Percentiles rank a stretch among this genome's conserved stretches.
Conservation (phyloP, 1,140 invertebrate species). For the Brachionus asplanchnoidis region DNA sequence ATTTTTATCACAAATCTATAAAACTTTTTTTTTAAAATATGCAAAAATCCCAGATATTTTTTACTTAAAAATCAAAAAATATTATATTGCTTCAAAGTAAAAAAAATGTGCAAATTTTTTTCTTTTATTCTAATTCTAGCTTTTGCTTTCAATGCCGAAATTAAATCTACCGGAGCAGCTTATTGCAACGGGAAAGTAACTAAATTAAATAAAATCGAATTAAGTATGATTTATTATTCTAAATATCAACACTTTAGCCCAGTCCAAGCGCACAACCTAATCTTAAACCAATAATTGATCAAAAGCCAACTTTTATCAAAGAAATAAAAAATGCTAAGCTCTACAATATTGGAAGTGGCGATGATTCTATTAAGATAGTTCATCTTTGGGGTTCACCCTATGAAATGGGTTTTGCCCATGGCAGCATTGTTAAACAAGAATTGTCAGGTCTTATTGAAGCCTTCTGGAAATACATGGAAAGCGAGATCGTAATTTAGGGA, state of each 20-base stretch:
- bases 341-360: constrained; percentile 45
- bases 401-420: constrained; percentile 49
- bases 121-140: neutral
- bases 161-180: neutral
- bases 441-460: constrained; percentile 44
- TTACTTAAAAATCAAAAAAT: neutral
- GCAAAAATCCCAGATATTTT: neutral
- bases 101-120: neutral
- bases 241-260: constrained; percentile 43
- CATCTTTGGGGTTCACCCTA: constrained; percentile 49
- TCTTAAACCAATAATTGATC: constrained; percentile 45
- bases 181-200: constrained; percentile 39
- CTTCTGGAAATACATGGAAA: constrained; percentile 48
- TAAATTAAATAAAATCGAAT: neutral
- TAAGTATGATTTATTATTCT: neutral
- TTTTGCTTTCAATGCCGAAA: neutral
- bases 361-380: constrained; percentile 46
- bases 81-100: neutral
- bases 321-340: constrained; percentile 47
- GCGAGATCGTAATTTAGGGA: constrained; percentile 45
- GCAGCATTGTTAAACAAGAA: constrained; percentile 44
- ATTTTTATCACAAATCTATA: neutral
- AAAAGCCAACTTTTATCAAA: constrained; percentile 43
- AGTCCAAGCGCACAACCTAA: constrained; percentile 46
- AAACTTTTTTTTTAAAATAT: neutral